Evolutionary conservation across 2,888 invertebrate genomes (phyloP), one percentile per base, ranked within the genome.

Genomic region (Xestia xanthographa): DNA sequence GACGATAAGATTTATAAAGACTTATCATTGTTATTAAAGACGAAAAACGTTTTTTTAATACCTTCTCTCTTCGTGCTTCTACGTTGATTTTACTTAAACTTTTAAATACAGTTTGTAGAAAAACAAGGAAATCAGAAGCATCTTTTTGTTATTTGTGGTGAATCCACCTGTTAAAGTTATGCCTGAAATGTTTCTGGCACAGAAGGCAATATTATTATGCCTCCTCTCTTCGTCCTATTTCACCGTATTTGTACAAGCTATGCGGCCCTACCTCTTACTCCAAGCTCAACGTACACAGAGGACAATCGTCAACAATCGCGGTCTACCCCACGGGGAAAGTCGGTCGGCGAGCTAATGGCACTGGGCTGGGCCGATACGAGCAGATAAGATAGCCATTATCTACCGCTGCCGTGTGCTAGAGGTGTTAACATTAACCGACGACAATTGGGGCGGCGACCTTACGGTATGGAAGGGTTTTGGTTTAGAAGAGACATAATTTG

Each of bases 291-390:
- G 87, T 82, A 75, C 83, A 66, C 85, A 83, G 84, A 88, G 92
- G 93, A 94, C 92, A 92, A 92, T 92, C 91, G 91, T 92, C 92
- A 92, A 91, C 92, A 91, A 92, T 91, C 91, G 91, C 77, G 84
- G 75, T 84, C 85, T 89, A 87, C 90, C 92, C 92, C 86, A 85
- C 84, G 90, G 95, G 94, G 95, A 96, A 96, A 96, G 96, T 96
- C 93, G 95, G 95, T 91, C 94, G 93, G 87, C 88, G 69, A 87
- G 88, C 92, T 95, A 95, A 95, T 94, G 92, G 95, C 91, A 86
- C 90, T 90, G 88, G 88, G 86, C 90, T 87, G 88, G 87, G 89
- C 88, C 87, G 94, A 94, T 94, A 93, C 93, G 89, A 90, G 87
- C 80, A 86, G 95, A 94, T 95, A 95, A 94, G 93, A 93, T 93